Base-by-base conservation (phyloP, 1,140 invertebrate genomes). In the Ceratoteleas bidentatus region DNA sequence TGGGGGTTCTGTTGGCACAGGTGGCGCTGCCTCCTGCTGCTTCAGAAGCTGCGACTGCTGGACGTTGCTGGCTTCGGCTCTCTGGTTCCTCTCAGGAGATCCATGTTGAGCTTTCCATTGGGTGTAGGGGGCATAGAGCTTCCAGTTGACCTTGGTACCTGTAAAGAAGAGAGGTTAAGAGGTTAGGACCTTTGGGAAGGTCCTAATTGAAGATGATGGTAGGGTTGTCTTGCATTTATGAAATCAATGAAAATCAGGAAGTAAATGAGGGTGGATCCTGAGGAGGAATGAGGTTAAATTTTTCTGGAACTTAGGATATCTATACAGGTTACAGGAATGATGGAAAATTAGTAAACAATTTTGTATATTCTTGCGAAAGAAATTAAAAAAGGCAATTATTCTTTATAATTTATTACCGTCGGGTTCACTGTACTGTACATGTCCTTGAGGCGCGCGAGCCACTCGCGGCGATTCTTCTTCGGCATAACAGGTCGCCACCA, bases 111-210 rank as follows among this genome's bases (percentile, higher is more conserved):
- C 43, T 7, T 70, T 87, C 81, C 81, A 86, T 61, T 87, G 87
- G 6, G 82, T 72, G 38, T 88, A 84, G 0, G 86, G 85, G 0
- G 82, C 72, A 54, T 85, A 86, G 0, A 85, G 75, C 24, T 90
- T 88, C 87, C 87, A 89, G 34, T 87, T 85, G 11, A 90, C 78
- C 72, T 81, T 87, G 33, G 78, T 70, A 9, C 88, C 90, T 91
- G 43, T 13, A 54, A 81, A 43, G 43, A 0, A 69, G 24, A 47
- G 13, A 47, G n/a, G n/a, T 24, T 24, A 24, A 24, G 24, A 24
- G 1, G 24, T 24, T 24, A 24, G 24, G 24, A 24, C 24, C n/a
- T n/a, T n/a, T n/a, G n/a, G n/a, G n/a, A n/a, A n/a, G n/a, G n/a
- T n/a, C n/a, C n/a, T n/a, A n/a, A n/a, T n/a, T n/a, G n/a, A n/a